Conservation (phyloP, 2,888 invertebrate species). For the Nomada ferruginata region DNA sequence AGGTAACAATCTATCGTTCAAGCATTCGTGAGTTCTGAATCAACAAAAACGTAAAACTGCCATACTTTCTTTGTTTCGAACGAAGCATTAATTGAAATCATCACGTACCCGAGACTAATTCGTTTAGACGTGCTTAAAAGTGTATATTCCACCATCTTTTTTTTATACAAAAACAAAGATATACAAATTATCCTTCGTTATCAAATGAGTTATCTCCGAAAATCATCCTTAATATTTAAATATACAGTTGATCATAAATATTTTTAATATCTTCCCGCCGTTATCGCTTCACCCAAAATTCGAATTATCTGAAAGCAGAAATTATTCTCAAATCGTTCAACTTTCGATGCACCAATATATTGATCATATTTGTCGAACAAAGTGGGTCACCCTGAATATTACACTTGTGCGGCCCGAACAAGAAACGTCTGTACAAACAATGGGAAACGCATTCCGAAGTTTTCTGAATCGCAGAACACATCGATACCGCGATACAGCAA, state of each 20-base stretch:
- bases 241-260: no score
- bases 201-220: no score
- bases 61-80: neutral
- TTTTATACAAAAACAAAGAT: no score
- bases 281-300: neutral
- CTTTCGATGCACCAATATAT: neutral
- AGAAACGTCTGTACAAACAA: neutral
- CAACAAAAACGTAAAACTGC: neutral
- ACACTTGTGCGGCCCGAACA: neutral
- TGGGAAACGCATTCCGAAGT: neutral
- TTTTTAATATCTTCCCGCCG: no score
- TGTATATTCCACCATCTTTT: neutral
- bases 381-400: neutral
- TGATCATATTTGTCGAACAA: neutral
- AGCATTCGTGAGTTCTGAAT: neutral
- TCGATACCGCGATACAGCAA: neutral
- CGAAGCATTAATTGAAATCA: neutral
- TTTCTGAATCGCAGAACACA: conserved; percentile 4
- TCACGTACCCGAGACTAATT: neutral
- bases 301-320: no score
- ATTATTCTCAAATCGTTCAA: no score
- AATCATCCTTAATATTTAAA: no score
- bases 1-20: neutral
- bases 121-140: neutral
- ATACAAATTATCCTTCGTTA: no score